Evolutionary conservation across 2,113 vertebrate genomes (phyloP), one percentile per base, ranked within the genome.

Genomic region (Eulacestoma nigropectus): DNA sequence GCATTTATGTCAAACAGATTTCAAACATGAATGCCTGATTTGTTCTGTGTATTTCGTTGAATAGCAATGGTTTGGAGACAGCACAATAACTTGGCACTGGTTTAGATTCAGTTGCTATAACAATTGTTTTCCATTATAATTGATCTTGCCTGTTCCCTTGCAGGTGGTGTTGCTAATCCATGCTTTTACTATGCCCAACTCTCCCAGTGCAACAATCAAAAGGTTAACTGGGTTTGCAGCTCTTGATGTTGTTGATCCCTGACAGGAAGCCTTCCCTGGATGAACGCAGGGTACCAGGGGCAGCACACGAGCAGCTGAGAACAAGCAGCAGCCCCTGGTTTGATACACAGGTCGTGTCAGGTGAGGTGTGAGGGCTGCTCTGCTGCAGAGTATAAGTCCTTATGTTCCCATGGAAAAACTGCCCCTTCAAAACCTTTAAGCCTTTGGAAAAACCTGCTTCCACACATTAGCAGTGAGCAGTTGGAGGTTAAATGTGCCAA

Each of bases 221-320:
- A 76, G 41, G 11, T 56, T 72, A 72, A 55, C 14, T 59, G 39
- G 11, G 14, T 69, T 16, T 32, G 12, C 20, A 25, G 56, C 8
- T 37, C 73, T 13, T n/a, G 37, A 10, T 47, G 30, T 11, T 22
- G 37, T 7, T 53, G 50, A 59, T 39, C 14, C 15, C 13, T 42
- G 76, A 7, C 29, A 56, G 35, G 30, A 56, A 60, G 3, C 10
- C 23, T 21, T 70, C 56, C 17, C 44, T 50, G 52, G 50, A 32
- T 2, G 4, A 49, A 3, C 0, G 0, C 33, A n/a, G 11, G 18
- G 44, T 25, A 13, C 22, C 39, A 30, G 26, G 23, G 2, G 0
- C 60, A 70, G 56, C 17, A n/a, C 0, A 1, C 52, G 41, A 70
- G 46, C 1, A 1, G 62, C 75, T 60, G 26, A 67, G 63, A 49